Base-by-base conservation (phyloP, 2,888 invertebrate species). In the Philereme vetulata region DNA sequence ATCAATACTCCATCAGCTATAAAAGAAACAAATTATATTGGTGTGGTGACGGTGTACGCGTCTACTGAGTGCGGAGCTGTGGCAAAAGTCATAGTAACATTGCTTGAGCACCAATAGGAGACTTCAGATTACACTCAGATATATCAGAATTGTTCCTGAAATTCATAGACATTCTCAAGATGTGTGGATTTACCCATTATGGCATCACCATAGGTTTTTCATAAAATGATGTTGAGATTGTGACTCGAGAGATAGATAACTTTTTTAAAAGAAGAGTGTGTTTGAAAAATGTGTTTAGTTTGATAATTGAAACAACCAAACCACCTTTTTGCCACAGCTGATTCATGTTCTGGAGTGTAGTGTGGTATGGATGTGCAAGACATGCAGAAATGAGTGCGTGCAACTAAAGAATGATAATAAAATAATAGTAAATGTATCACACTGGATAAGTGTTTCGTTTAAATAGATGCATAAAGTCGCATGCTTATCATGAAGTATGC, bases 1-100 rank as follows among this genome's bases (percentile, higher is more conserved):
- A 67, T 73, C 75, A 66, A 65, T 73, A 77, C 87, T 76, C 84
- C 85, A 86, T 91, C 91, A 91, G 86, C 92, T 92, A 92, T 81
- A 87, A 90, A 85, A 79, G 81, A 91, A 82, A 88, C 75, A 82
- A 77, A 82, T 81, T 81, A 75, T 73, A 72, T 78, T 74, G 70
- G 68, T 72, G 71, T 69, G 51, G 56, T 49, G 63, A 56, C 50
- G 59, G 57, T 65, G 65, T 47, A 56, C 55, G 61, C 65, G 45
- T 54, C 63, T 62, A 60, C 62, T 62, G 56, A 46, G 55, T 53
- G 63, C 43, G 21, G 46, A 43, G 61, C 44, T 62, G 65, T 59
- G 45, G 36, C 38, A 60, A 35, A 36, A 48, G 1, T 11, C 34
- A 6, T 10, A 10, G 11, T 21, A 33, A 4, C n/a, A 45, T 32